These are phyloP conservation scores for Neodon shergylaensis DNA, from an alignment of 2,113 vertebrate genomes.

Conservation along the genomic window DNA sequence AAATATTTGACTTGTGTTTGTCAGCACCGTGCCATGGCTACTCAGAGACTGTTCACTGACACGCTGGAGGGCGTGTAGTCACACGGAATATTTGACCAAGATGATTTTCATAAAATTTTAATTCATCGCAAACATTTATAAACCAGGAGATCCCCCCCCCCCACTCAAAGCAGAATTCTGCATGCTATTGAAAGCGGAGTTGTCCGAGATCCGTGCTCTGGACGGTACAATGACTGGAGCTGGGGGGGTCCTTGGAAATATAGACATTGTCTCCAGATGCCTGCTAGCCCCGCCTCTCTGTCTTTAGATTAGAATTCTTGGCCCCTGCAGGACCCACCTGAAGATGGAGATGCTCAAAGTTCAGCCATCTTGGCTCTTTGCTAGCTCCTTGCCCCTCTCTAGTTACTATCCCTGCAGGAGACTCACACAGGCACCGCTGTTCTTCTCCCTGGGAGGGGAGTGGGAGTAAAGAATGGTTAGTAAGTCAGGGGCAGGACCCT, in stretches of 20 bases:
- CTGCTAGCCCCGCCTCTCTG: accelerated
- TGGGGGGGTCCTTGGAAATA: accelerated
- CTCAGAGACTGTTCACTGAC: background rate
- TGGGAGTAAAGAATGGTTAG: background rate
- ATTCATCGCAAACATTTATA: constrained; percentile 6
- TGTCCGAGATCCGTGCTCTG: background rate
- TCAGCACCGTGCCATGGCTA: background rate
- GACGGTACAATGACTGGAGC: too few species aligned
- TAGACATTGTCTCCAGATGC: accelerated
- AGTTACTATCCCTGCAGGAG: background rate
- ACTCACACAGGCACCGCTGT: background rate
- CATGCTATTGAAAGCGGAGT: background rate
- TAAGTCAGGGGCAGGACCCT: background rate
- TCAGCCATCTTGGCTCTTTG: accelerated
- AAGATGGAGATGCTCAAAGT: background rate
- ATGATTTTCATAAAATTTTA: background rate
- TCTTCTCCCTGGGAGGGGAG: background rate
- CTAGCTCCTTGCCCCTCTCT: background rate
- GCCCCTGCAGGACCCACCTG: accelerated
- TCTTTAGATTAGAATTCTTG: background rate
- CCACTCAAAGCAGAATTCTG: background rate
- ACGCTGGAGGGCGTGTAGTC: background rate
- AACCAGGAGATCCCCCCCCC: background rate
- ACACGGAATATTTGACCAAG: background rate
- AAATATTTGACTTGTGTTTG: background rate